Evolutionary conservation across 2,113 vertebrate species (phyloP).

Genomic region (Aegypius monachus): DNA sequence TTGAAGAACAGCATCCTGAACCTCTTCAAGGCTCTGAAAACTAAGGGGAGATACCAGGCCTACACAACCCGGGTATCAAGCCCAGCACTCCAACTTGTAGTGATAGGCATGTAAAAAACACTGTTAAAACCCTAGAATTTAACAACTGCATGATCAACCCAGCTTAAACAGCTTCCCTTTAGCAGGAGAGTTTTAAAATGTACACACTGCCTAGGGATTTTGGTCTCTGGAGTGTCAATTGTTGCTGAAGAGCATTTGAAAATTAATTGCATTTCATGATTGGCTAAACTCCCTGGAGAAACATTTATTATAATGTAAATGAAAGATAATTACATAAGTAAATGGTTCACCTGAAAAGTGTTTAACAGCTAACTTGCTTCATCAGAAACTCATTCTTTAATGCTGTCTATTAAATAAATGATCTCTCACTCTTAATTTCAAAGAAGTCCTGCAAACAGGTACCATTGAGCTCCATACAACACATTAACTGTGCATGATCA

Average conservation of each 20-base stretch:
- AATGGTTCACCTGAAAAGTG: slow-evolving; percentile 57
- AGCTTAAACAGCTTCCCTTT: not conserved
- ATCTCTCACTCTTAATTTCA: slow-evolving; percentile 22
- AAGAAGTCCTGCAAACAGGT: slow-evolving; percentile 22
- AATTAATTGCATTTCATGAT: slow-evolving; percentile 65
- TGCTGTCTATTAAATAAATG: slow-evolving; percentile 36
- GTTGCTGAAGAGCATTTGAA: slow-evolving; percentile 51
- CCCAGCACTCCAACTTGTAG: not conserved
- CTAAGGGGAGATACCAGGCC: not conserved
- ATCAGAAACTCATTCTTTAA: slow-evolving; percentile 30
- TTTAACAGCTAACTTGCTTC: slow-evolving; percentile 54
- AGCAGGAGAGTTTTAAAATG: not conserved
- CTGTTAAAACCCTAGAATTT: not conserved
- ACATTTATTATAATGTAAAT: slow-evolving; percentile 56
- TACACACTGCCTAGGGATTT: not conserved
- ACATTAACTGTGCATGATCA: not conserved
- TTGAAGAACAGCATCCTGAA: not conserved
- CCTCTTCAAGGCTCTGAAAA: not conserved
- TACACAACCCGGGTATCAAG: not conserved
- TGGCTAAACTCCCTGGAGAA: slow-evolving; percentile 55
- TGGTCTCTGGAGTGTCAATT: not conserved
- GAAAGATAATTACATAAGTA: slow-evolving; percentile 58
- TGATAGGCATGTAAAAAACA: not conserved
- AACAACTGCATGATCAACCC: not conserved
- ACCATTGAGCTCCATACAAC: not conserved